Conservation (phyloP, 2,797 vertebrate genomes). For the Tachyglossus aculeatus region DNA sequence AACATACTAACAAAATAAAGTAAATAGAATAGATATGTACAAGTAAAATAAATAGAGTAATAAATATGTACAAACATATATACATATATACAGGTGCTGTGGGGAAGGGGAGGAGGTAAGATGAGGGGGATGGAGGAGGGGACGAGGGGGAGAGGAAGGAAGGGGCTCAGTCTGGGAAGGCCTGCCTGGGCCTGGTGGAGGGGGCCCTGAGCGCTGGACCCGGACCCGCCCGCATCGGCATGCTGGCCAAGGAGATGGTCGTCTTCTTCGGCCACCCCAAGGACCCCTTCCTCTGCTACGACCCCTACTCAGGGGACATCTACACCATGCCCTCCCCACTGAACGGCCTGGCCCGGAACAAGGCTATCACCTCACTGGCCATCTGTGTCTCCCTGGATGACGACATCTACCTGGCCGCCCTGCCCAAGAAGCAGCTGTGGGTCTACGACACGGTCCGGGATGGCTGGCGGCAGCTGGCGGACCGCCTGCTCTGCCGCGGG, state of each 20-base stretch:
- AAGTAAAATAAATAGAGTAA: too few relatives aligned
- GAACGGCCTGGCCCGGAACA: conserved; percentile 81
- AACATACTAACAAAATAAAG: too few relatives aligned
- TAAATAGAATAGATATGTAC: too few relatives aligned
- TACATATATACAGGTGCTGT: too few relatives aligned
- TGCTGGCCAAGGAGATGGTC: conserved; percentile 86
- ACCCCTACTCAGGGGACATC: conserved; percentile 83
- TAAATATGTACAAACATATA: too few relatives aligned
- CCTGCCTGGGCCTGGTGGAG: conserved; percentile 72
- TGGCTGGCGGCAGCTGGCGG: conserved; percentile 84
- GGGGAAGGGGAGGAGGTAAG: too few relatives aligned
- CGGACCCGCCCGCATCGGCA: conserved; percentile 79
- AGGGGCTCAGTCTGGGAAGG: too few relatives aligned
- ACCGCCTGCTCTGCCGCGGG: conserved; percentile 82
- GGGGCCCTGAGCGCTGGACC: conserved; percentile 46
- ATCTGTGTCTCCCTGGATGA: conserved; percentile 85
- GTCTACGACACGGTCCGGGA: conserved; percentile 83
- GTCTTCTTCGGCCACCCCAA: conserved; percentile 86
- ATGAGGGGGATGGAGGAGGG: too few relatives aligned
- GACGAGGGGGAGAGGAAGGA: too few relatives aligned
- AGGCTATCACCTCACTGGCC: conserved; percentile 82
- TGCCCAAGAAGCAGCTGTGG: conserved; percentile 88
- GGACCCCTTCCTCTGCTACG: conserved; percentile 86
- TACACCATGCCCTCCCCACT: conserved; percentile 85
- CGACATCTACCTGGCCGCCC: conserved; percentile 84